phyloP scores from a whole-genome alignment of 2,113 vertebrate genomes.

The Anthoscopus minutus region DNA sequence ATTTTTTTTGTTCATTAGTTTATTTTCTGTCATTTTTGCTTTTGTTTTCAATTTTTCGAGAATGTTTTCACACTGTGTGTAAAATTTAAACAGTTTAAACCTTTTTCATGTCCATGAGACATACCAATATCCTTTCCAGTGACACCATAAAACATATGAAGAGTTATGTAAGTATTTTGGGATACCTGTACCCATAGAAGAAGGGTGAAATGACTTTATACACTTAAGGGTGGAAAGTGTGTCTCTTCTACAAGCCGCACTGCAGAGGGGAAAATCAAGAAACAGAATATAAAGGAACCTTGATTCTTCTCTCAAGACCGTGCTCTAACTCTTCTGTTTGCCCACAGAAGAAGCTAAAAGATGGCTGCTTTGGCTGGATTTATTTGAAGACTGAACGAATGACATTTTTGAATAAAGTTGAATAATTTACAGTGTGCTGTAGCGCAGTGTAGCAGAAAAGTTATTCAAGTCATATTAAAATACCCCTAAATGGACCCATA shows the following conservation, averaged over 20 bases:
- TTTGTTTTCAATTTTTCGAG: too few relatives aligned
- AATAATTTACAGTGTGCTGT: not conserved
- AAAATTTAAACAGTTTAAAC: not conserved
- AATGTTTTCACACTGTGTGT: not conserved
- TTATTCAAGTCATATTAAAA: not conserved
- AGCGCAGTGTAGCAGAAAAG: not conserved
- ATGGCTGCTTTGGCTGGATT: not conserved
- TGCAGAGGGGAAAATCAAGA: not conserved
- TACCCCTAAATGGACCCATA: not conserved
- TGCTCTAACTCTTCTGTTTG: not conserved
- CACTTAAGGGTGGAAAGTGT: not conserved
- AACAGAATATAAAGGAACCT: not conserved
- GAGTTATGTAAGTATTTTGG: not conserved
- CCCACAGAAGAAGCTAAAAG: not conserved
- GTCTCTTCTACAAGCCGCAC: not conserved
- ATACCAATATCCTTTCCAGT: not conserved
- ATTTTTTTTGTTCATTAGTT: not conserved
- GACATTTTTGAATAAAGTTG: not conserved
- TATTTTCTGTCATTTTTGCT: too few relatives aligned
- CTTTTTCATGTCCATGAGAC: not conserved
- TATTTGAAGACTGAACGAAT: not conserved
- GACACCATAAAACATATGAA: accelerated
- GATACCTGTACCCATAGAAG: not conserved
- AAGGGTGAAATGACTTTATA: not conserved
- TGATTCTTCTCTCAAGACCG: not conserved